Percentiles rank a stretch among this genome's conserved stretches.
phyloP scores from a whole-genome alignment of 2,888 invertebrate species.

The Nyleta sp. region DNA sequence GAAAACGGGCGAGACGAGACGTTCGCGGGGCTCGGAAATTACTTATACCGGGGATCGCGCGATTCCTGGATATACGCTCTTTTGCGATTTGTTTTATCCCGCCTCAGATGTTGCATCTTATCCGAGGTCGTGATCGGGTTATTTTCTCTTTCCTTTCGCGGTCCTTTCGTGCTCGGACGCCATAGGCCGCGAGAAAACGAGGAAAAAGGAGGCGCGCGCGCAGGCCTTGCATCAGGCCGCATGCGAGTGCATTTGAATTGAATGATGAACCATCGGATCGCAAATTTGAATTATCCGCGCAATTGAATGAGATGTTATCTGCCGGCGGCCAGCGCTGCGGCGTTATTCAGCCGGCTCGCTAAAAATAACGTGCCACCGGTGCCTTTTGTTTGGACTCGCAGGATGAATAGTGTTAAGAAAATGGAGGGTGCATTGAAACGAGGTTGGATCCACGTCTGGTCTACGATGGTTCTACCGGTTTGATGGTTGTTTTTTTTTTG shows the following conservation, averaged over 20 bases:
- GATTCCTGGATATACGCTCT: constrained; percentile 50
- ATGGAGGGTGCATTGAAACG: no score
- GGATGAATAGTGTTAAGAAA: no score
- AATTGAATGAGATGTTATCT: constrained; percentile 42
- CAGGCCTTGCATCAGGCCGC: constrained; percentile 12
- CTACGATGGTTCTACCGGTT: no score
- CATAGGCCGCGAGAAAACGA: not conserved
- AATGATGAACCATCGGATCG: constrained; percentile 32
- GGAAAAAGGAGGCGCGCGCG: not conserved
- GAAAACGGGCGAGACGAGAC: constrained; percentile 36
- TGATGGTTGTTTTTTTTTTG: no score
- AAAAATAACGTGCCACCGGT: constrained; percentile 9
- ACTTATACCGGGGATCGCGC: constrained; percentile 41
- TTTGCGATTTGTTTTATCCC: constrained; percentile 50
- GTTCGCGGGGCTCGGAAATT: constrained; percentile 36
- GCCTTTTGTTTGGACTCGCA: not conserved
- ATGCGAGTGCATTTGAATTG: constrained; percentile 22
- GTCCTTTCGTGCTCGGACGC: constrained; percentile 35
- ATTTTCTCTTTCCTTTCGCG: constrained; percentile 39
- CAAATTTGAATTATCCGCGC: constrained; percentile 40
- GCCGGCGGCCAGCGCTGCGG: not conserved
- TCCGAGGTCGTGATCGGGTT: constrained; percentile 59
- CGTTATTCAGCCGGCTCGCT: constrained; percentile 8
- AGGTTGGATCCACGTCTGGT: no score
- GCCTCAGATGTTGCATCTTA: constrained; percentile 51